Percentiles rank a stretch among this genome's conserved stretches.
These are phyloP conservation scores for Erithacus rubecula DNA, from an alignment of 2,797 vertebrate genomes.

Conservation along the genomic window DNA sequence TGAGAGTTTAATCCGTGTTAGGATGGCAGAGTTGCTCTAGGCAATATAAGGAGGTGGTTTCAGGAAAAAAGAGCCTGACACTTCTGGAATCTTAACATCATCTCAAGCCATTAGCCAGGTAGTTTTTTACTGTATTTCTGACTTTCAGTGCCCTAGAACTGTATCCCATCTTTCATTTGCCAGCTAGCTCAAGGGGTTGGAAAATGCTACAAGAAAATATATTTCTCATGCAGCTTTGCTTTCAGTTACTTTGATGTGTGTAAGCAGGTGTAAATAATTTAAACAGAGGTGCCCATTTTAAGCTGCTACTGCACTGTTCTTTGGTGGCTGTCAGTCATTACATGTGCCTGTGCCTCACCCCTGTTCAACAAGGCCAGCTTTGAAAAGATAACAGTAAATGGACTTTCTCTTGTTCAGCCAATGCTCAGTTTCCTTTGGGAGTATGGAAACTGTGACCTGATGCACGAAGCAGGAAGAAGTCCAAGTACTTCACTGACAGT, in stretches of 20 bases:
- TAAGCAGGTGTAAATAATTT: background rate
- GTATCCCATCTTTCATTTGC: background rate
- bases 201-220: background rate
- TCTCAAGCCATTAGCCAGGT: background rate
- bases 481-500: background rate
- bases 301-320: background rate
- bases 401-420: background rate
- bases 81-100: background rate
- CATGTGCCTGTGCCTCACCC: background rate
- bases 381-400: background rate
- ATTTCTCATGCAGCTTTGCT: background rate
- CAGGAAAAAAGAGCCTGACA: background rate
- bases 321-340: background rate
- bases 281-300: background rate
- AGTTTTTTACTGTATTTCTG: background rate
- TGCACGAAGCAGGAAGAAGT: slow-evolving; percentile 5
- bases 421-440: background rate
- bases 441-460: slow-evolving; percentile 41
- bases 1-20: background rate
- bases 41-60: background rate
- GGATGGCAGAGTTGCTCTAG: background rate
- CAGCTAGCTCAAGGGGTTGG: background rate
- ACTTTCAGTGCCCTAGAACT: background rate
- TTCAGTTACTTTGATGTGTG: background rate
- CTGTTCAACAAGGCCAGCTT: background rate